These are phyloP conservation scores for Taenioides sp. DNA, from an alignment of 2,797 vertebrate genomes.

Conservation along the genomic window DNA sequence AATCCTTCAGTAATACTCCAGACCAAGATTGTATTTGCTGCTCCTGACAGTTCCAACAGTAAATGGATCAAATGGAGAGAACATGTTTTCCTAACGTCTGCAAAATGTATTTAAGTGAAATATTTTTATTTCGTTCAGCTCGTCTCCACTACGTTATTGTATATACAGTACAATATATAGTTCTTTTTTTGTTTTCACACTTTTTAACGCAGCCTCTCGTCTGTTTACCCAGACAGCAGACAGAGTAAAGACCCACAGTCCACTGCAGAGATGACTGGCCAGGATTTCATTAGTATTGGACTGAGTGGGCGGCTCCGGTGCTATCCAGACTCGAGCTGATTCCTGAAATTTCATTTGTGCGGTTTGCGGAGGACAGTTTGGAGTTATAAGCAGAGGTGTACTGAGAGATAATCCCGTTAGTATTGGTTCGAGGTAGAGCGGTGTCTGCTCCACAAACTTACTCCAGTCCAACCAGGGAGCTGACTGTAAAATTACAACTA, in stretches of 20 bases:
- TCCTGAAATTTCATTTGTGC: slow-evolving; percentile 41
- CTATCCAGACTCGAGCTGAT: slow-evolving; percentile 27
- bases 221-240: neutral
- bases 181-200: neutral
- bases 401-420: slow-evolving; percentile 36
- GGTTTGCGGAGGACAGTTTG: slow-evolving; percentile 30
- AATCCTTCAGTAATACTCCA: too few relatives aligned
- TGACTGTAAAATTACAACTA: slow-evolving; percentile 19
- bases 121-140: neutral
- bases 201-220: neutral
- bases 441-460: slow-evolving; percentile 20
- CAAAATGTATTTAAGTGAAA: neutral
- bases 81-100: too few relatives aligned
- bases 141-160: neutral
- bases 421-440: slow-evolving; percentile 35
- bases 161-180: neutral
- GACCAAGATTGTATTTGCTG: too few relatives aligned
- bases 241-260: neutral
- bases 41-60: too few relatives aligned
- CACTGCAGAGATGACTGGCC: slow-evolving; percentile 15
- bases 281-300: slow-evolving; percentile 42
- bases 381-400: slow-evolving; percentile 36
- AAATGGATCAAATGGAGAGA: too few relatives aligned
- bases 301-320: slow-evolving; percentile 22
- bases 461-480: slow-evolving; percentile 7